A percentile compares a stretch with the other conserved stretches of the same genome.
These are phyloP conservation scores for Acholoe squamosa DNA, from an alignment of 2,888 invertebrate genomes.

Conservation along the genomic window DNA sequence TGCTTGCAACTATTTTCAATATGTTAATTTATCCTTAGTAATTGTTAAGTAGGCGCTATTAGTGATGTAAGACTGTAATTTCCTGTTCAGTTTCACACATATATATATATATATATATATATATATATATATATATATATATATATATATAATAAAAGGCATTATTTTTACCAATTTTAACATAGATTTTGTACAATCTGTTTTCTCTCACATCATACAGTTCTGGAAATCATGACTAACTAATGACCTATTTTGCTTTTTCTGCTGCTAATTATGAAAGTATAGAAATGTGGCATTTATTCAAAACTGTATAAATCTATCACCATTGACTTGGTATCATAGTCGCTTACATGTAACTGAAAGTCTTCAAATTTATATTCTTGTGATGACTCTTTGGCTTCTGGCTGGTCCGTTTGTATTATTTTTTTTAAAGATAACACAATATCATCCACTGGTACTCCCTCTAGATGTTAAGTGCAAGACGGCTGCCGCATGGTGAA, in stretches of 20 bases:
- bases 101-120: neutral
- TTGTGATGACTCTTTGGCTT: neutral
- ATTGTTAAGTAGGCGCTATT: slow-evolving; percentile 19
- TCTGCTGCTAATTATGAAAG: neutral
- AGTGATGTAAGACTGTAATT: neutral
- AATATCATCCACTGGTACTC: no score
- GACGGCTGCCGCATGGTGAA: slow-evolving; percentile 39
- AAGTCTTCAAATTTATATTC: neutral
- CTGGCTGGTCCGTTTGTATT: neutral
- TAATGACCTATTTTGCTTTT: neutral
- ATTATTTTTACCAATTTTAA: neutral
- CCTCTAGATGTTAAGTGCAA: neutral
- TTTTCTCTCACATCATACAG: neutral
- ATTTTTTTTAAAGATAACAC: no score
- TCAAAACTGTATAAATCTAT: neutral
- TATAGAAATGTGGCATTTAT: neutral
- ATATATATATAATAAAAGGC: neutral
- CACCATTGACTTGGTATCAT: no score
- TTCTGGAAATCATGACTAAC: neutral
- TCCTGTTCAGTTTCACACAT: neutral
- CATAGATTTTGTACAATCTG: neutral
- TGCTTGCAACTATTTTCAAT: slow-evolving; percentile 24
- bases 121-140: neutral
- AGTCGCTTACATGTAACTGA: no score
- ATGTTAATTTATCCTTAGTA: neutral